phyloP scores from a whole-genome alignment of 2,888 invertebrate genomes.

The Carabus problematicus region DNA sequence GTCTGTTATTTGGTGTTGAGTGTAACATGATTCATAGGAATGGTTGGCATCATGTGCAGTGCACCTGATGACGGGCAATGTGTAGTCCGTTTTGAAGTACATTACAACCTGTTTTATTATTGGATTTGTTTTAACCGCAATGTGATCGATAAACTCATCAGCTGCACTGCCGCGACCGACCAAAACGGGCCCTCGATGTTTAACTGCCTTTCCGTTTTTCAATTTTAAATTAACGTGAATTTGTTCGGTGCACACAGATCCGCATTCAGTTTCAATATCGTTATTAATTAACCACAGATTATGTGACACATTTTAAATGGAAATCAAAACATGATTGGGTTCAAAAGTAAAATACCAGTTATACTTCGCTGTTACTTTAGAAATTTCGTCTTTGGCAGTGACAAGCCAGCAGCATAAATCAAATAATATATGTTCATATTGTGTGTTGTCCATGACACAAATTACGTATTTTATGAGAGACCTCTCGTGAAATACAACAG shows the following conservation, averaged over 20 bases:
- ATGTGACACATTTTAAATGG: not conserved
- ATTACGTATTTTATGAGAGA: too few relatives aligned
- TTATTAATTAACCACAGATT: not conserved
- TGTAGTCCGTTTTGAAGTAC: constrained; percentile 29
- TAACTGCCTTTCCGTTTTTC: constrained; percentile 42
- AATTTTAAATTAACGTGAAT: constrained; percentile 42
- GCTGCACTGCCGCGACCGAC: constrained; percentile 33
- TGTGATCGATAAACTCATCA: constrained; percentile 43
- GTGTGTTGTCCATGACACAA: too few relatives aligned
- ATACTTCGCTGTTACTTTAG: too few relatives aligned
- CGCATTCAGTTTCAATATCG: constrained; percentile 10
- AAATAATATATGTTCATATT: too few relatives aligned
- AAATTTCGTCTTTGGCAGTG: too few relatives aligned
- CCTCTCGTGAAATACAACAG: too few relatives aligned
- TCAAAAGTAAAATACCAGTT: too few relatives aligned
- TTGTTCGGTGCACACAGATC: constrained; percentile 26
- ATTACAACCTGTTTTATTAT: constrained; percentile 41
- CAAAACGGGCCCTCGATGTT: constrained; percentile 37
- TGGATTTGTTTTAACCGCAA: constrained; percentile 42
- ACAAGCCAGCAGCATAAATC: too few relatives aligned
- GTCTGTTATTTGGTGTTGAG: not conserved
- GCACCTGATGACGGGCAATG: constrained; percentile 11
- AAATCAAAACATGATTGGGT: too few relatives aligned
- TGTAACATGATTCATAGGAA: not conserved
- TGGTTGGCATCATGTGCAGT: constrained; percentile 12